Evolutionary conservation across 1,140 invertebrate genomes (phyloP), one percentile per base, ranked within the genome.

Genomic region (Lepidurus couesii): DNA sequence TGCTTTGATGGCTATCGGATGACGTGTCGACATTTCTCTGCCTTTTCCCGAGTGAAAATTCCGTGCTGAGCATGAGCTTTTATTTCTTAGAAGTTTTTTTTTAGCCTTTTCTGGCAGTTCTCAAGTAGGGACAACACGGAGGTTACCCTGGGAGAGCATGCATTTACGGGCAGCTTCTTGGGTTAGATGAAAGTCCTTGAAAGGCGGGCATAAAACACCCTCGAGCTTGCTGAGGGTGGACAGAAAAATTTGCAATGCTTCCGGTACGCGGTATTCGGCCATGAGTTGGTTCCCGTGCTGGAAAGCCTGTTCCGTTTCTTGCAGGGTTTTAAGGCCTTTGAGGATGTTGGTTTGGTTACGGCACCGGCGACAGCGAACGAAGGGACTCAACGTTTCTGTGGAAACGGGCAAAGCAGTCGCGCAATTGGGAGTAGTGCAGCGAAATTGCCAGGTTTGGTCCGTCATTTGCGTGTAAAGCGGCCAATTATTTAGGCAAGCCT

Each of bases 401-500:
- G 80, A 74, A n/a, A 82, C 81, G 26, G 80, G 77, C 77, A 75
- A 80, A 78, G 79, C 81, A 75, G 13, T 80, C 42, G 42, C 34
- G 42, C 76, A 77, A 47, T 21, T n/a, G 42, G 42, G 76, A n/a
- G 34, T 77, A 34, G 43, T 24, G 76, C 79, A 80, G 6, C 79
- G 75, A 34, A 80, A 80, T 34, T 74, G 44, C 9, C 75, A 77
- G 9, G 45, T 21, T 44, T 80, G 34, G 26, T 80, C 73, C 24
- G 89, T 89, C 86, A 96, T 91, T 42, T 94, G 86, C 8, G 90
- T 86, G 82, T 94, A 92, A 24, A 89, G 84, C 1, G 95, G 94
- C 94, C 95, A 97, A 80, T 95, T 89, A 76, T 92, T 87, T 65
- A 86, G 82, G 82, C 96, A 98, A 0, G 95, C 90, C 80, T 89